Base-by-base conservation (phyloP, 2,113 vertebrate species). In the Ovibos moschatus region DNA sequence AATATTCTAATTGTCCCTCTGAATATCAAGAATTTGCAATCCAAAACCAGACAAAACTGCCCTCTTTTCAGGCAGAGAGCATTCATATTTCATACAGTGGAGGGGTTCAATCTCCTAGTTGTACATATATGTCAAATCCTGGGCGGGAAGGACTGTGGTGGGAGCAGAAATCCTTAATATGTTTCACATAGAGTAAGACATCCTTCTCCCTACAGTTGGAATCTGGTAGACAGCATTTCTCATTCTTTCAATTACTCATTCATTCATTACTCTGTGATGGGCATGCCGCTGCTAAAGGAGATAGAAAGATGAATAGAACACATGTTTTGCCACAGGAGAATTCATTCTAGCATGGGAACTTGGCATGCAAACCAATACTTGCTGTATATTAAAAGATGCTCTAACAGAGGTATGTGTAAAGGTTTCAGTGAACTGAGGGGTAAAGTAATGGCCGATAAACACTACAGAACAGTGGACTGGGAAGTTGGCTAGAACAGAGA, bases 221-320 rank as follows among this genome's bases (percentile, higher is more conserved):
- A 62, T 25, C 6, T 96, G 45, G 40, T 28, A 62, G 57, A 87
- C 25, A 79, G 16, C 33, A 2, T 33, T 76, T 94, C 19, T 94
- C 40, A 82, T 60, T 74, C 53, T 94, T 87, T 95, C 23, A 97
- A 57, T 81, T 84, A 93, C 57, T 55, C n/a, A 89, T 25, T 95
- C 47, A 21, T 62, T 81, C 92, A 78, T 81, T 94, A 36, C 87
- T 88, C 36, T 93, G 81, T 82, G 95, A 17, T 33, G 36, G n/a
- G 19, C 40, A 76, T 81, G 33, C n/a, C 23, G 15, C 50, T 79
- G 53, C 43, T 40, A 86, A 14, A 95, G 36, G 33, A 95, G 45
- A 94, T 53, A 45, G 71, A 89, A 94, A 83, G 21, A 83, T 62
- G 88, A 87, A 0, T n/a, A 89, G 55, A 15, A 91, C 67, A 91